Evolutionary conservation across 2,888 invertebrate genomes (phyloP).

Genomic region (Malthinus flaveolus): DNA sequence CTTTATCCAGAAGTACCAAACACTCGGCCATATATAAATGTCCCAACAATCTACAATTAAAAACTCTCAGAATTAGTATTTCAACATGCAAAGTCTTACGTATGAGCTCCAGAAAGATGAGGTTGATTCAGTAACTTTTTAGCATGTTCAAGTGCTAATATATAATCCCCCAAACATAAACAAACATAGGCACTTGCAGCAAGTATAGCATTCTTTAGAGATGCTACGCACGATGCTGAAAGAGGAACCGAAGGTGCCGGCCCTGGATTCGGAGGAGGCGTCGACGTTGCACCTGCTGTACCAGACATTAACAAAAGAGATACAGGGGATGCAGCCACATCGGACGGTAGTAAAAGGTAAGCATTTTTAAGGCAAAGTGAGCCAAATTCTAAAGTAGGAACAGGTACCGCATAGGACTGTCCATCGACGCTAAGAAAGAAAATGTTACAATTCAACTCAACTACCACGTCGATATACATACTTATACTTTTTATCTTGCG

Average conservation of each 20-base stretch:
- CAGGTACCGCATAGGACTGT: slow-evolving; percentile 83
- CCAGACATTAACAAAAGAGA: slow-evolving; percentile 51
- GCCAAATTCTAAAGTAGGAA: slow-evolving; percentile 87
- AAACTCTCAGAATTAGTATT: neutral
- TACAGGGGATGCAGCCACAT: slow-evolving; percentile 50
- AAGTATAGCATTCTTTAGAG: slow-evolving; percentile 68
- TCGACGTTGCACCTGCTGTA: slow-evolving; percentile 50
- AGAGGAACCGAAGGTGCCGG: slow-evolving; percentile 67
- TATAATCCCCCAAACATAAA: slow-evolving; percentile 81
- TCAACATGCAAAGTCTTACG: slow-evolving; percentile 50
- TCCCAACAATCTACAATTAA: slow-evolving; percentile 69
- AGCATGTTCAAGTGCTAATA: slow-evolving; percentile 77
- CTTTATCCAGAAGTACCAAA: slow-evolving; percentile 77
- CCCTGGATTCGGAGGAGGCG: slow-evolving; percentile 48
- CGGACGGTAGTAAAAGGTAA: slow-evolving; percentile 67
- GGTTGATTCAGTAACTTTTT: slow-evolving; percentile 73
- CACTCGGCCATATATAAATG: slow-evolving; percentile 91
- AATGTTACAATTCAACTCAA: neutral
- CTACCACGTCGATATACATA: slow-evolving; percentile 29
- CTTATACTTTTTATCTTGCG: slow-evolving; percentile 61
- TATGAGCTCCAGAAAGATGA: slow-evolving; percentile 71
- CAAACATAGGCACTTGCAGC: slow-evolving; percentile 83
- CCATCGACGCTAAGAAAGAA: slow-evolving; percentile 58
- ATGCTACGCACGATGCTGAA: slow-evolving; percentile 63
- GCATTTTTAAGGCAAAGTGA: slow-evolving; percentile 87